Evolutionary conservation across 2,888 invertebrate genomes (phyloP), one percentile per base, ranked within the genome.

Genomic region (Sphaerophoria taeniata): DNA sequence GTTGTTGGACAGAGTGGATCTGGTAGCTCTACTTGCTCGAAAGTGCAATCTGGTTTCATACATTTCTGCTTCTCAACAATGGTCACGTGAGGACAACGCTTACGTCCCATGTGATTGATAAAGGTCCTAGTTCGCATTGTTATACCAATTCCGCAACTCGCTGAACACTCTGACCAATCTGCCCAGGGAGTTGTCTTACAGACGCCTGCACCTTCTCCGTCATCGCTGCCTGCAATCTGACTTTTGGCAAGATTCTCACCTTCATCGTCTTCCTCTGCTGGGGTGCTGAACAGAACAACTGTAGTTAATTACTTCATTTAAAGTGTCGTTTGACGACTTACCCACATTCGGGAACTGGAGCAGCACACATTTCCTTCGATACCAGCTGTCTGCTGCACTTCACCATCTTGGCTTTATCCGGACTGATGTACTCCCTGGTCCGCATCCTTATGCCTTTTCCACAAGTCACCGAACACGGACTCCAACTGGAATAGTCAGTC

Each of bases 291-390:
- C 65, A 53, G 11, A 5, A 16, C 31, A 73, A 43, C 9, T 3
- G 0, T 7, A 11, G 43, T 43, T 3, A 9, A 9, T 43, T 4
- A 6, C 11, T 9, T 43, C 43, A 9, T 43, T 39, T 39, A 2
- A 3, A 7, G 7, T 39, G 9, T 2, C 6, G 16, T 45, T 45
- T 16, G 51, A 24, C 24, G 51, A 87, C 94, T 94, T 89, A 96
- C 96, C 94, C 94, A 92, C 97, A 97, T 91, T 96, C 96, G 0
- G 96, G 92, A 43, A 95, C 91, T 14, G 93, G 92, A 5, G 97
- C 96, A 49, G 96, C 96, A 90, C 98, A 98, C 96, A 97, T 97
- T 93, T 98, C 98, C 92, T 97, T 97, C 74, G 95, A 94, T 58
- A 96, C 94, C 89, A 98, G 92, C 92, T 98, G 96, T 43, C 96